Conservation (phyloP, 1,140 invertebrate genomes). For the Heliothis virescens region DNA sequence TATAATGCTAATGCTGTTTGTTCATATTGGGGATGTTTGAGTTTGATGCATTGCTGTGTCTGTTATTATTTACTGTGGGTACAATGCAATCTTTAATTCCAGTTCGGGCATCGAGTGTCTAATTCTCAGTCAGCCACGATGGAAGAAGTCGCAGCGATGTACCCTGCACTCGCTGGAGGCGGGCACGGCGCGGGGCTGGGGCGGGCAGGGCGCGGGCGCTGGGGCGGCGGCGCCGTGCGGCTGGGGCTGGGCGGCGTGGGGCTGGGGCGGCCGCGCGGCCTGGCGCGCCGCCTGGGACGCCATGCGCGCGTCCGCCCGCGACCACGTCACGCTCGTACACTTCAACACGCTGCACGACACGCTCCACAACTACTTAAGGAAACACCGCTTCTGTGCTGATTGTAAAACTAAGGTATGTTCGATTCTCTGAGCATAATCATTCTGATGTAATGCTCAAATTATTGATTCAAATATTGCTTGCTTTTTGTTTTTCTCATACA, state of each 20-base stretch:
- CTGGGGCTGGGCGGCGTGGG: constrained; percentile 87
- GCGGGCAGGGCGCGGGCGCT: constrained; percentile 86
- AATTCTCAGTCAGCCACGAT: constrained; percentile 93
- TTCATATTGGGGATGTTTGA: no score
- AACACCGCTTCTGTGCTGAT: constrained; percentile 97
- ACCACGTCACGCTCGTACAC: constrained; percentile 95
- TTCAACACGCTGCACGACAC: constrained; percentile 93
- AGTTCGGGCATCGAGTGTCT: constrained; percentile 92
- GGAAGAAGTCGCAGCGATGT: constrained; percentile 95
- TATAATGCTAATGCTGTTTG: no score
- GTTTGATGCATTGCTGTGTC: no score
- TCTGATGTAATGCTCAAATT: no score
- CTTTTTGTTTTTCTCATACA: no score
- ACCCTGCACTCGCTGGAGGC: constrained; percentile 95
- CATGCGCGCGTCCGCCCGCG: constrained; percentile 93
- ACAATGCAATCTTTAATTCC: constrained; percentile 49
- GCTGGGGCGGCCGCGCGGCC: constrained; percentile 85
- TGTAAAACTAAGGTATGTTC: constrained; percentile 94
- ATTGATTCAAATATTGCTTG: no score
- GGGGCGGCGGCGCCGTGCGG: constrained; percentile 79
- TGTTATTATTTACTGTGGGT: background rate
- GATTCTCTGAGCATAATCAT: no score
- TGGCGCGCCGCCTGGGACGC: constrained; percentile 96
- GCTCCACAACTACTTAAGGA: constrained; percentile 95
- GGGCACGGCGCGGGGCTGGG: constrained; percentile 91